Conservation (phyloP, 2,113 vertebrate genomes). For the Microcebus lehilahytsara region DNA sequence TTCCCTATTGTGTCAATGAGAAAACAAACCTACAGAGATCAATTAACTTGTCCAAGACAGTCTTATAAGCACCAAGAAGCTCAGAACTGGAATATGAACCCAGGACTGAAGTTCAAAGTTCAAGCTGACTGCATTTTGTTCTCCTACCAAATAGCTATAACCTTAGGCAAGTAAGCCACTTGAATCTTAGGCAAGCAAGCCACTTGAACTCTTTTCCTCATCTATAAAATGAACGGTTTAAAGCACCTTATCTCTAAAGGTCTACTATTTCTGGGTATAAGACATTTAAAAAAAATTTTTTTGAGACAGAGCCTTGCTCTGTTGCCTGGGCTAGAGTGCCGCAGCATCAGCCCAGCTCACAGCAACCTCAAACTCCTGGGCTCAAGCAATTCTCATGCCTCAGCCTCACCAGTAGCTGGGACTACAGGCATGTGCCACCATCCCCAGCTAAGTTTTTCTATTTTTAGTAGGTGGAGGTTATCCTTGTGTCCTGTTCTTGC, state of each 20-base stretch:
- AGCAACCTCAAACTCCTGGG: too few species aligned
- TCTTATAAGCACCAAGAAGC: neutral
- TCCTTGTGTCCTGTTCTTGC: too few species aligned
- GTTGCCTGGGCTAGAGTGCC: too few species aligned
- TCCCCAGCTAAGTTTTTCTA: too few species aligned
- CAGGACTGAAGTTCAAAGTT: neutral
- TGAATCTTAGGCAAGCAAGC: neutral
- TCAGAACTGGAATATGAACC: neutral
- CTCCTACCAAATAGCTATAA: neutral
- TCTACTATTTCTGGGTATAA: neutral
- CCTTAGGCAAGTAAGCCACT: neutral
- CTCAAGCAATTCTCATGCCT: too few species aligned
- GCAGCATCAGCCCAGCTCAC: too few species aligned
- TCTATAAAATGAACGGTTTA: neutral
- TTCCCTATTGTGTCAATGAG: neutral
- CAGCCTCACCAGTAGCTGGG: too few species aligned
- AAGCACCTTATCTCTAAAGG: neutral
- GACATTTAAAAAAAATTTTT: neutral
- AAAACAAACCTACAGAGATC: neutral
- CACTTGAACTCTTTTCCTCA: neutral
- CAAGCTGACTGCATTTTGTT: neutral
- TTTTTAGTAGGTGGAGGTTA: too few species aligned
- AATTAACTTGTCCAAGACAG: neutral
- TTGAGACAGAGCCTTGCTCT: too few species aligned
- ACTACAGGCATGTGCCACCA: too few species aligned